These are phyloP conservation scores for Perca flavescens DNA, from an alignment of 2,113 vertebrate species.

Conservation along the genomic window DNA sequence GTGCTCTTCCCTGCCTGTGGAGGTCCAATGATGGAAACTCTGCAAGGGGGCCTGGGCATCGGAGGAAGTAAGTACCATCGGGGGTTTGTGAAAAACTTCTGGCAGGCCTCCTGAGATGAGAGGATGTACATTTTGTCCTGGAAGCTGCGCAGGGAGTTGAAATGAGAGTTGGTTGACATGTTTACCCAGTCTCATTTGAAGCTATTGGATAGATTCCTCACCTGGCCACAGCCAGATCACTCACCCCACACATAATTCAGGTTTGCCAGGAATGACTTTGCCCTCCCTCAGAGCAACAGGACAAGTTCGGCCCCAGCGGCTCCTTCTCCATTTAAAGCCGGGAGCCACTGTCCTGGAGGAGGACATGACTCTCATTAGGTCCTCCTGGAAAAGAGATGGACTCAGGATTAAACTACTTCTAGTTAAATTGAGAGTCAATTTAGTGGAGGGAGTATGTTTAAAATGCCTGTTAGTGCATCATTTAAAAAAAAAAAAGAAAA, in stretches of 20 bases:
- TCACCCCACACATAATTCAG: slow-evolving; percentile 90
- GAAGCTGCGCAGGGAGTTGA: slow-evolving; percentile 84
- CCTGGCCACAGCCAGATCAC: neutral
- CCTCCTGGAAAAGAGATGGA: slow-evolving; percentile 83
- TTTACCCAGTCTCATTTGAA: neutral
- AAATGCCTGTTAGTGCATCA: neutral
- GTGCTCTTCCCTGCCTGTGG: slow-evolving; percentile 89
- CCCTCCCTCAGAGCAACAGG: slow-evolving; percentile 92
- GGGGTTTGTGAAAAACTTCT: slow-evolving; percentile 88
- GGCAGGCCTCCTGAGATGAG: slow-evolving; percentile 87
- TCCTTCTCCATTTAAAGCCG: slow-evolving; percentile 91
- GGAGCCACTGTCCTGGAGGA: slow-evolving; percentile 81
- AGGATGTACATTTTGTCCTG: slow-evolving; percentile 93
- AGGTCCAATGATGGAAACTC: slow-evolving; percentile 89
- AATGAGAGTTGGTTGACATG: neutral
- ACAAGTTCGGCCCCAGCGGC: slow-evolving; percentile 90
- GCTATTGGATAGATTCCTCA: neutral
- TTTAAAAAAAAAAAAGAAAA: neutral
- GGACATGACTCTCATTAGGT: slow-evolving; percentile 85
- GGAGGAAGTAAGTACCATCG: slow-evolving; percentile 91
- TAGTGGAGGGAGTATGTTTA: neutral
- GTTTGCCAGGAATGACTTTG: slow-evolving; percentile 82
- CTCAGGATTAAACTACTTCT: neutral
- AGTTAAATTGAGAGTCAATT: neutral
- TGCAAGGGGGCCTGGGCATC: slow-evolving; percentile 91